Base-by-base conservation (phyloP, 2,888 invertebrate species). In the Entomobrya proxima region DNA sequence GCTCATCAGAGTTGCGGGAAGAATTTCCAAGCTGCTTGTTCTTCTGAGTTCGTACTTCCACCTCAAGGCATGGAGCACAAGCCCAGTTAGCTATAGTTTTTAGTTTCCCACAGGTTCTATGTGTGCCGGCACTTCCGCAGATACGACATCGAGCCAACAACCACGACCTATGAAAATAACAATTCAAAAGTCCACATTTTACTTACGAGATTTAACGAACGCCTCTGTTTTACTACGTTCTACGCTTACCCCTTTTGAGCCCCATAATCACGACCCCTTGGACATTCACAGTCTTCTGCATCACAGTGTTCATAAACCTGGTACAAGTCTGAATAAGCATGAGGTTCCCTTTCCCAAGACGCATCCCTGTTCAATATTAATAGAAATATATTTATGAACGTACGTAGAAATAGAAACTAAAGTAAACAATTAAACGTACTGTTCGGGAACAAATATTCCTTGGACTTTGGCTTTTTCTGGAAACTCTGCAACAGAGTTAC, bases 381-480 rank as follows among this genome's bases (percentile, higher is more conserved):
- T 61, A 2, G 5, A 77, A 40, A 74, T 21, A n/a, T 40, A 30
- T 30, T 24, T 15, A 15, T 6, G n/a, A n/a, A n/a, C n/a, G n/a
- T n/a, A n/a, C n/a, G n/a, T n/a, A n/a, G n/a, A n/a, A n/a, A n/a
- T n/a, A n/a, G n/a, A n/a, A n/a, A n/a, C n/a, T n/a, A n/a, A n/a
- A n/a, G n/a, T n/a, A n/a, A n/a, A n/a, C n/a, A n/a, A n/a, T n/a
- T n/a, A n/a, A 5, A 92, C 93, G 93, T 91, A 96, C 96, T 95
- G 94, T 90, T 96, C 95, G 0, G 97, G 97, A 58, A 97, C 94
- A 87, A 94, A 96, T 87, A 96, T 95, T 1, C 97, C 97, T 91
- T 93, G 94, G 0, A 92, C 91, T 21, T 94, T 91, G 91, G 95
- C 94, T 0, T 94, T 94, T 0, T 93, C 91, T 84, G 94, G 93